phyloP scores from a whole-genome alignment of 2,797 vertebrate species.

The Alosa sapidissima region DNA sequence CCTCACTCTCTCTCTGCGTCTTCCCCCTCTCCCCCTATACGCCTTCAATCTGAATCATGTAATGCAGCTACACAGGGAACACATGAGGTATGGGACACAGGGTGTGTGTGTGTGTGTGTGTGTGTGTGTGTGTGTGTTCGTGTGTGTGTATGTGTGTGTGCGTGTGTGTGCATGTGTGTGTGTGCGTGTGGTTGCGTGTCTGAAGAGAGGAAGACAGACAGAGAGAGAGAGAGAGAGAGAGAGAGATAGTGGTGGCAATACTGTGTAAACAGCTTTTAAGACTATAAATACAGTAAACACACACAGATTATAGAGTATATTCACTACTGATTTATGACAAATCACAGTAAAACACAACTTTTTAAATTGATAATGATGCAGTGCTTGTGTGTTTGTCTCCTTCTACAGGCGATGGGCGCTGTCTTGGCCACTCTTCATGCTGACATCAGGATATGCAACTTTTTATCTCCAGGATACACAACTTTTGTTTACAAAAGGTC shows the following conservation, averaged over 20 bases:
- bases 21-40: background rate
- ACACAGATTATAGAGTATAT: background rate
- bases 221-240: background rate
- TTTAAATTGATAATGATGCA: too few relatives aligned
- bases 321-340: background rate
- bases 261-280: background rate
- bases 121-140: background rate
- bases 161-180: background rate
- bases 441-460: background rate
- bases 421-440: background rate
- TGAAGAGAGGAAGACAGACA: background rate
- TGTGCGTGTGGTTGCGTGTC: too few relatives aligned
- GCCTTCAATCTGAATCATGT: background rate
- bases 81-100: background rate
- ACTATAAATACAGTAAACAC: background rate
- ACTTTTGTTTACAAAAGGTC: background rate
- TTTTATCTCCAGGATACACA: background rate
- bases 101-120: background rate
- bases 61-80: background rate
- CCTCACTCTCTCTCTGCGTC: background rate
- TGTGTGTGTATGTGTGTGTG: background rate
- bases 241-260: background rate
- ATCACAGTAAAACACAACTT: background rate
- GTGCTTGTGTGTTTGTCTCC: background rate
- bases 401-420: background rate